Evolutionary conservation across 2,797 vertebrate species (phyloP).

Genomic region (Potorous gilbertii): DNA sequence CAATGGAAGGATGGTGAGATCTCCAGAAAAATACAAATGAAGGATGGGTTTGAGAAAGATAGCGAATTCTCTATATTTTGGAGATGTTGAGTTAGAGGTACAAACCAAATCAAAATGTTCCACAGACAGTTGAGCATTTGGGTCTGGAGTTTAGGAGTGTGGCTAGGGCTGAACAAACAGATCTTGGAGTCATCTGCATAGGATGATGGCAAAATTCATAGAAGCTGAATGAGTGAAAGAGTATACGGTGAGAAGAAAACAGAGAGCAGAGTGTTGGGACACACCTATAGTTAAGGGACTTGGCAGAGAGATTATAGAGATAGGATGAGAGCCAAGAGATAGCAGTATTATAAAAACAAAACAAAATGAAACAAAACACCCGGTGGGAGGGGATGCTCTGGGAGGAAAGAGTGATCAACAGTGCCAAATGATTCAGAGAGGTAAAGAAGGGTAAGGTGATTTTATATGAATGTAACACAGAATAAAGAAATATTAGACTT

Average conservation of each 20-base stretch:
- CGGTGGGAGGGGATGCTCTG: not conserved
- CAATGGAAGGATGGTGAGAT: not conserved
- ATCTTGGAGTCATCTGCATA: not conserved
- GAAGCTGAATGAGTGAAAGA: not conserved
- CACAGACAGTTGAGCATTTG: not conserved
- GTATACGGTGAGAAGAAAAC: not conserved
- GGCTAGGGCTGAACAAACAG: not conserved
- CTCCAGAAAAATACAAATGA: not conserved
- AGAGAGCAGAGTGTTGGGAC: not conserved
- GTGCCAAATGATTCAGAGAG: not conserved
- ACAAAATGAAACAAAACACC: not conserved
- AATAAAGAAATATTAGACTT: not conserved
- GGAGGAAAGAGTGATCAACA: not conserved
- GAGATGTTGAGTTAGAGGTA: not conserved
- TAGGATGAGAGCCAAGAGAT: not conserved
- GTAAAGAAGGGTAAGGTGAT: not conserved
- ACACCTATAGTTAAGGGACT: not conserved
- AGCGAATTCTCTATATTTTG: not conserved
- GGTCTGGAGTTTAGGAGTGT: not conserved
- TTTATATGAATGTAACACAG: too few relatives aligned
- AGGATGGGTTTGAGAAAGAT: not conserved
- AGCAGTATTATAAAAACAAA: not conserved
- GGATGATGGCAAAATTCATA: not conserved
- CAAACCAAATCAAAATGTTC: not conserved
- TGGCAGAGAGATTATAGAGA: not conserved